phyloP scores from a whole-genome alignment of 2,888 invertebrate species.

The Linnaemya tessellans region DNA sequence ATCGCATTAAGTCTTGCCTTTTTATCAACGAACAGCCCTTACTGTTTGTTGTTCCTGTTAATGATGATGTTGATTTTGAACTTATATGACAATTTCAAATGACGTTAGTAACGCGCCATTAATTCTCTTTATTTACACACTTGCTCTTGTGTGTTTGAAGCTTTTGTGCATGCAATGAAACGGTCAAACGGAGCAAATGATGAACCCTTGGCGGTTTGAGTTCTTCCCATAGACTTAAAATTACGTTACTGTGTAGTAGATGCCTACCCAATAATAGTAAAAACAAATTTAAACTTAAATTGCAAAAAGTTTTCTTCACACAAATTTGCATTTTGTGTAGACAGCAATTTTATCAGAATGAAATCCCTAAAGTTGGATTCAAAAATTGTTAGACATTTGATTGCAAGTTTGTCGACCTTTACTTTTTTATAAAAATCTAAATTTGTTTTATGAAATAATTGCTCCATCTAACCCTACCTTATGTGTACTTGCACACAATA shows the following conservation, averaged over 20 bases:
- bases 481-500: not conserved
- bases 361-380: too few species aligned
- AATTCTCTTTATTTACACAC: not conserved
- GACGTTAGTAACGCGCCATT: constrained; percentile 51
- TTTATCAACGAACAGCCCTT: constrained; percentile 5
- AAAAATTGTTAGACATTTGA: too few species aligned
- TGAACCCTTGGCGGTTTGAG: too few species aligned
- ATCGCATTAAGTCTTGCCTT: constrained; percentile 20
- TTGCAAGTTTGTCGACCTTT: too few species aligned
- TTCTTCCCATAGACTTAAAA: too few species aligned
- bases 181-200: not conserved
- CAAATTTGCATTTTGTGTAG: too few species aligned
- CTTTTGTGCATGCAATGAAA: not conserved
- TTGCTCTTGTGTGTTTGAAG: not conserved
- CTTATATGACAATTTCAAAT: constrained; percentile 54
- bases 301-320: too few species aligned
- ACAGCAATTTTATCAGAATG: too few species aligned
- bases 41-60: constrained; percentile 33
- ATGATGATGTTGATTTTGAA: constrained; percentile 52
- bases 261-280: too few species aligned
- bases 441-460: not conserved
- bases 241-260: too few species aligned
- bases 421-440: too few species aligned
- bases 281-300: too few species aligned
- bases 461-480: not conserved